Base-by-base conservation (phyloP, 2,888 invertebrate species). In the Andrena flavipes region DNA sequence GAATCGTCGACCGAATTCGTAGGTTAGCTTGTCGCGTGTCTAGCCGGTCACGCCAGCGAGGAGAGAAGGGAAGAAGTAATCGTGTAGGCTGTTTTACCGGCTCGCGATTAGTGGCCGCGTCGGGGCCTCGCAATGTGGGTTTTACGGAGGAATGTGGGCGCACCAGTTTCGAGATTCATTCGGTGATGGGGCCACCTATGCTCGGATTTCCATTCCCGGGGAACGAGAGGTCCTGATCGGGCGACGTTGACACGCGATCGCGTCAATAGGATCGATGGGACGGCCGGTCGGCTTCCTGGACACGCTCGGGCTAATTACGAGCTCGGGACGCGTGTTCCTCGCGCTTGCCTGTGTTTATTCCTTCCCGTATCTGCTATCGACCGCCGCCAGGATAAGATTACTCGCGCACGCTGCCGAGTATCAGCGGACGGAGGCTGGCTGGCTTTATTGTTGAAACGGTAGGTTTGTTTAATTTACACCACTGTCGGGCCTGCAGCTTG, bases 81-180 rank as follows among this genome's bases (percentile, higher is more conserved):
- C 69, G 64, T 63, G 71, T 65, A 77, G 72, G 76, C 73, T 71
- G 77, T 74, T 80, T 88, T 87, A 83, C 64, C 65, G 70, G 74
- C 75, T 13, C 23, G 30, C 63, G 72, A 59, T 72, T 84, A 83
- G 82, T 71, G 70, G 80, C 71, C 60, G 69, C 54, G 76, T 51
- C 71, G 76, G 82, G 81, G 76, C 78, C 81, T 86, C 80, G 82
- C 82, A 71, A 56, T 26, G 56, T 56, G 56, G 56, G 10, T 76
- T 63, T 65, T 76, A 76, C 69, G 67, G 64, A 86, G 88, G 90
- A 91, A 91, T 91, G 91, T 91, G 91, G 91, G 91, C 91, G 89
- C 89, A 91, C 91, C 88, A 91, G 91, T 91, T 91, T 91, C 83
- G 85, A 88, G 87, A 90, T 87, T 91, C 88, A 89, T 90, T 91